Evolutionary conservation across 2,113 vertebrate genomes (phyloP), one percentile per base, ranked within the genome.

Genomic region (Tichodroma muraria): DNA sequence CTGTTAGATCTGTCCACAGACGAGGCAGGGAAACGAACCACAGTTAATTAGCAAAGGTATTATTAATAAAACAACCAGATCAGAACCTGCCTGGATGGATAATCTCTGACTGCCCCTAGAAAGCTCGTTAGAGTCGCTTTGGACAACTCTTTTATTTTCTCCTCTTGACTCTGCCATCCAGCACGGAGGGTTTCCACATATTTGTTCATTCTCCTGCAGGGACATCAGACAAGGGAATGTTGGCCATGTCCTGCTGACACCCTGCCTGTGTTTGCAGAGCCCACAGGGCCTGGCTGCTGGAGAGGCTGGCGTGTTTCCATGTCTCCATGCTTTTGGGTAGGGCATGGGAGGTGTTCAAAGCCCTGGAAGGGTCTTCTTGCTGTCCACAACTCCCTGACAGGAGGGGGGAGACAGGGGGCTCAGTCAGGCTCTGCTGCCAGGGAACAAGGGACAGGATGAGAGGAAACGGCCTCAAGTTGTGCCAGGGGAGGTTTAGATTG

Each of bases 11-110:
- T 78, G 78, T 80, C 79, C 50, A 73, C 38, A 79, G 75, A 47
- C 1, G 7, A 69, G 66, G 44, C 22, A 15, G 49, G 50, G 78
- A 57, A 89, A 82, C 9, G 75, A 82, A 63, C 50, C 8, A 6
- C 66, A 80, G 81, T 66, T 91, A 94, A 93, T 97, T 85, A 94
- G 87, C 38, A 88, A 70, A 94, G 75, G 42, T 80, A 42, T 89
- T 73, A 88, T 66, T 94, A 93, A 82, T 52, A 80, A 76, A 57
- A 66, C 44, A 89, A 52, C 11, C 0, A 0, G 50, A 91, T 77
- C 77, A 88, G 59, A 89, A 63, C 57, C 19, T 52, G 66, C n/a
- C 80, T 87, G 70, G 40, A 5, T 59, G 78, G 78, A 42, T 93
- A 44, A 85, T 60, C 10, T 2, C 50, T 47, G 69, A 15, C 25